phyloP scores from a whole-genome alignment of 92 coral and sea anemone species.

The Micromussa lordhowensis region DNA sequence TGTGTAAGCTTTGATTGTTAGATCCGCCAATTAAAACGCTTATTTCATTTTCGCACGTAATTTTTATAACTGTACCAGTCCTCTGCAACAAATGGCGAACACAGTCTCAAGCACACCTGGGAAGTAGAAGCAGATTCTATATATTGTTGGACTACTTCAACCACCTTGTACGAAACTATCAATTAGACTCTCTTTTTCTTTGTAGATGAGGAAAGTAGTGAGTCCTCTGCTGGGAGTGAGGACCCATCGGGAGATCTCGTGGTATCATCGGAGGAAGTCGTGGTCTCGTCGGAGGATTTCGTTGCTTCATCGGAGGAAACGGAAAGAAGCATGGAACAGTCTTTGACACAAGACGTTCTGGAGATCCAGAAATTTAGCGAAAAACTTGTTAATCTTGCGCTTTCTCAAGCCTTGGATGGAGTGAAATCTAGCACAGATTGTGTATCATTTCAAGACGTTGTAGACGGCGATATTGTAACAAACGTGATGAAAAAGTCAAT shows the following conservation, averaged over 20 bases:
- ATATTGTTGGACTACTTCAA: too few relatives aligned
- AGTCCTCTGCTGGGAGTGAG: conserved; percentile 16
- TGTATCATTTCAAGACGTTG: conserved; percentile 14
- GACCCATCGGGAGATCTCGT: background rate
- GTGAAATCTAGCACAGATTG: conserved; percentile 11
- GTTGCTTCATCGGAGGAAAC: background rate
- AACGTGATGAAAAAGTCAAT: conserved; percentile 74
- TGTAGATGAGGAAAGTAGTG: conserved; percentile 8
- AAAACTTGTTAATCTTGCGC: conserved; percentile 20
- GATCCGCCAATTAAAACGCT: background rate
- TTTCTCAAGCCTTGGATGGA: conserved; percentile 25
- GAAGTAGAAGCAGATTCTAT: too few relatives aligned
- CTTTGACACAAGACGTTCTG: background rate
- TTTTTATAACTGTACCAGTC: background rate
- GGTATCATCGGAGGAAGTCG: conserved; percentile 4
- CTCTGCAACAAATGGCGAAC: background rate
- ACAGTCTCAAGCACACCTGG: too few relatives aligned
- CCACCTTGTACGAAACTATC: background rate
- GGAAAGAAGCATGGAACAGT: background rate
- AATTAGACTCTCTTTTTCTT: background rate
- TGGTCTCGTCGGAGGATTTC: background rate
- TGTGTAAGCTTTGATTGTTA: too few relatives aligned
- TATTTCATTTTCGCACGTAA: background rate
- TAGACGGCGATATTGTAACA: conserved; percentile 53
- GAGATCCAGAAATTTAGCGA: conserved; percentile 21